Conservation (phyloP, 2,797 vertebrate species). For the Sebastes wilsoni region DNA sequence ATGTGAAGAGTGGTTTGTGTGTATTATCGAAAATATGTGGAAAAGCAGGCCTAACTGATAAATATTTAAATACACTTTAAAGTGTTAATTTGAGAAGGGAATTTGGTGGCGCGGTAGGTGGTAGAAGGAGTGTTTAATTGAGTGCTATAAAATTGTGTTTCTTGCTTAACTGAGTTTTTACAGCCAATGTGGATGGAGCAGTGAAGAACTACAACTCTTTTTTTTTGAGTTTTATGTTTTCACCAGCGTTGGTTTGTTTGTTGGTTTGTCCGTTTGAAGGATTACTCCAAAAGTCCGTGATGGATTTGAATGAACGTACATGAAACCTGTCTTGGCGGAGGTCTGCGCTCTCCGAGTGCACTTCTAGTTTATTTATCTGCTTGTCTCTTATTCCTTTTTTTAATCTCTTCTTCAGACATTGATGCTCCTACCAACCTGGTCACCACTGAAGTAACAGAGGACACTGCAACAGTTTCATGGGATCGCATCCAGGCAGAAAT, state of each 20-base stretch:
- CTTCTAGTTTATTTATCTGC: background rate
- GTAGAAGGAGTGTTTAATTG: background rate
- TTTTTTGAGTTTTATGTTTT: background rate
- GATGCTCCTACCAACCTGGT: constrained; percentile 80
- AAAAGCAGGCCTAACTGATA: background rate
- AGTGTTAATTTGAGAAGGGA: background rate
- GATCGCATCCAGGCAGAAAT: constrained; percentile 78
- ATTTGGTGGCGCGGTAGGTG: background rate
- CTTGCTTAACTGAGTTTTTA: background rate
- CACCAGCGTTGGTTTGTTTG: no score
- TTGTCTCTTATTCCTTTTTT: background rate
- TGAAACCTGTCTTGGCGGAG: no score
- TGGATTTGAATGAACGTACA: no score
- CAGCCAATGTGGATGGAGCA: background rate
- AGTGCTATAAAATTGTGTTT: background rate
- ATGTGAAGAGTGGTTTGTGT: background rate
- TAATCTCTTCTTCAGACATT: constrained; percentile 74
- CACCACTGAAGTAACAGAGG: constrained; percentile 72
- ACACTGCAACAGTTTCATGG: constrained; percentile 82
- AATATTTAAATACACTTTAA: background rate
- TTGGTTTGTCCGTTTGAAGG: no score
- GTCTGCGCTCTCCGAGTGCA: no score
- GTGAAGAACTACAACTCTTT: background rate
- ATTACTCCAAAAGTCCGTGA: no score
- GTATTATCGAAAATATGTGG: background rate